phyloP scores from a whole-genome alignment of 2,888 invertebrate genomes.

The Dryomyza anilis region DNA sequence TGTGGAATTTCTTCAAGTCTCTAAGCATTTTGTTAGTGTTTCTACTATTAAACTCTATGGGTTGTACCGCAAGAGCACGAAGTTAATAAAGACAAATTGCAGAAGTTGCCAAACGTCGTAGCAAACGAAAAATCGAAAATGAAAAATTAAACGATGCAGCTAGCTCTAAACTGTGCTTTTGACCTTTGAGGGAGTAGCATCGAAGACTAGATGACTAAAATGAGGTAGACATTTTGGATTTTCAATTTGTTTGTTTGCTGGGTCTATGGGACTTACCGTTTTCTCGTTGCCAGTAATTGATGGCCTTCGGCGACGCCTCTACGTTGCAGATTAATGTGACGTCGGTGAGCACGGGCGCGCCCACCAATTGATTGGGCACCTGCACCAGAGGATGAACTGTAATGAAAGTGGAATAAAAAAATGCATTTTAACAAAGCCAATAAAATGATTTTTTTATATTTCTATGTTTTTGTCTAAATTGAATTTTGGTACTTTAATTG shows the following conservation, averaged over 20 bases:
- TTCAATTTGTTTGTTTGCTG: slow-evolving; percentile 2
- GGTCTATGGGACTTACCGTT: slow-evolving; percentile 69
- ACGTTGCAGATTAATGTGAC: slow-evolving; percentile 85
- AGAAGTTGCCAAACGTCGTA: slow-evolving; percentile 20
- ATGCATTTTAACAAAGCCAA: too few relatives aligned
- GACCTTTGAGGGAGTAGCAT: background rate
- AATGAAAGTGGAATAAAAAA: too few relatives aligned
- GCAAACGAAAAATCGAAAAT: slow-evolving; percentile 14
- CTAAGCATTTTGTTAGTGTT: background rate
- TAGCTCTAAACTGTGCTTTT: too few relatives aligned
- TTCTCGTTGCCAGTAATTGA: slow-evolving; percentile 92
- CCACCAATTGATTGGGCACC: slow-evolving; percentile 91
- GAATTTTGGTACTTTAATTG: too few relatives aligned
- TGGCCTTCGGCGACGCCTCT: slow-evolving; percentile 90
- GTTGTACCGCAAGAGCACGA: slow-evolving; percentile 42
- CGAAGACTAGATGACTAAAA: background rate
- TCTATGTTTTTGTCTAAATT: too few relatives aligned
- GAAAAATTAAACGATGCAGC: slow-evolving; percentile 21
- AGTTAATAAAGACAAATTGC: slow-evolving; percentile 58
- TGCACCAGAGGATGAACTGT: slow-evolving; percentile 91
- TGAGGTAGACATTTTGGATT: background rate
- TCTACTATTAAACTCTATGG: background rate
- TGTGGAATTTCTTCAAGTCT: background rate
- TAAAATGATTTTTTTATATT: too few relatives aligned
- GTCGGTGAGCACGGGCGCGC: slow-evolving; percentile 83